A percentile compares a stretch with the other conserved stretches of the same genome.
These are phyloP conservation scores for Drosophila paramelanica DNA, from an alignment of 2,888 invertebrate genomes.

Conservation along the genomic window DNA sequence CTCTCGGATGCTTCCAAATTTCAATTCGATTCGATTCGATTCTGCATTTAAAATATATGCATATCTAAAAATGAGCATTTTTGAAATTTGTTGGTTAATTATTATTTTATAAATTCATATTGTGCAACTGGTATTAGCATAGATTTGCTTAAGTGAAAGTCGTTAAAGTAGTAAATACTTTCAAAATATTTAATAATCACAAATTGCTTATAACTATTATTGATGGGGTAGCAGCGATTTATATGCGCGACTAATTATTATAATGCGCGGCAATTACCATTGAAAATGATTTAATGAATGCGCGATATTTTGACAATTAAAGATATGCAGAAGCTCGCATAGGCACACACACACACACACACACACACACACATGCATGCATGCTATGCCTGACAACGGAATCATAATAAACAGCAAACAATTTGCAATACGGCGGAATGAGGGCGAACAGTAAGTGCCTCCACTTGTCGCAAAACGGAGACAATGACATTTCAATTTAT, in stretches of 20 bases:
- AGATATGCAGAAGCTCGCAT: conserved; percentile 23
- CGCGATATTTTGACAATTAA: conserved; percentile 22
- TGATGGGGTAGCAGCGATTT: conserved; percentile 5
- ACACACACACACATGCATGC: conserved; percentile 11
- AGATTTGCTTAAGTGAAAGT: no score
- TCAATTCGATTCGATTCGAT: no score
- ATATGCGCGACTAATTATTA: conserved; percentile 39
- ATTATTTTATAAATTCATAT: no score
- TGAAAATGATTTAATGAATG: conserved; percentile 54
- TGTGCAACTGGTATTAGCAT: no score
- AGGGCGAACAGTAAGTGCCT: background rate
- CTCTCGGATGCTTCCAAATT: no score
- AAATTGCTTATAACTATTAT: background rate
- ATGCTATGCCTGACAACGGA: conserved; percentile 30
- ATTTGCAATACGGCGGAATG: conserved; percentile 37
- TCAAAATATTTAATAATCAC: background rate
- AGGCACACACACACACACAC: conserved; percentile 23
- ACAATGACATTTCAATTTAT: conserved; percentile 59
- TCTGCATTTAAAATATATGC: no score
- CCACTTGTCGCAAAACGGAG: conserved; percentile 39
- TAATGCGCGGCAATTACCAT: conserved; percentile 61
- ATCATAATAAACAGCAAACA: conserved; percentile 64
- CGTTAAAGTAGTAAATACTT: no score
- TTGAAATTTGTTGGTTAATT: no score
- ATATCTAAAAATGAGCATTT: no score